Percentiles rank a stretch among this genome's conserved stretches.
These are phyloP conservation scores for Microtus oregoni DNA, from an alignment of 2,113 vertebrate species.

Conservation along the genomic window DNA sequence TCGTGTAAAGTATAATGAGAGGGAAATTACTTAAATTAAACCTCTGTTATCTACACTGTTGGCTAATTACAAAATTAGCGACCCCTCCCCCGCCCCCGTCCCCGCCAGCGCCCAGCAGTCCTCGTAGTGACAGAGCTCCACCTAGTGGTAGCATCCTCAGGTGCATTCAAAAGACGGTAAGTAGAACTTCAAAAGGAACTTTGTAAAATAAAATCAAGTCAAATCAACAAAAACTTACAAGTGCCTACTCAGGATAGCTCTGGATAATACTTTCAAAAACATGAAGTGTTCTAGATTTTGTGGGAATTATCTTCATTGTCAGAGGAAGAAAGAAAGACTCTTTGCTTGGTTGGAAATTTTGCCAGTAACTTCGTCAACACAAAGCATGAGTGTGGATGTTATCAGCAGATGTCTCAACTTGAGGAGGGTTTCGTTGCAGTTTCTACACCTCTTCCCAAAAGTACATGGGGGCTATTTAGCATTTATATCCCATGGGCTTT, in stretches of 20 bases:
- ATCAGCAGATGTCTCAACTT: neutral
- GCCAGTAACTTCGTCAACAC: neutral
- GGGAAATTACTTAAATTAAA: constrained; percentile 52
- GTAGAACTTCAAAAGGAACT: neutral
- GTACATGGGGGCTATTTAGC: constrained; percentile 63
- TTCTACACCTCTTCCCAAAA: constrained; percentile 46
- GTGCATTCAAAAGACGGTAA: neutral
- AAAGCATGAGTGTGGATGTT: neutral
- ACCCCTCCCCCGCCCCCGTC: too few species aligned
- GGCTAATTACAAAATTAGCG: constrained; percentile 48
- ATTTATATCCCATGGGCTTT: constrained; percentile 60
- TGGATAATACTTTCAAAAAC: neutral
- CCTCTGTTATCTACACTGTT: constrained; percentile 5
- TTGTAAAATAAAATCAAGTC: neutral
- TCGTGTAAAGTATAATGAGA: constrained; percentile 31
- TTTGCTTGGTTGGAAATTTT: neutral
- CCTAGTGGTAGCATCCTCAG: constrained; percentile 16
- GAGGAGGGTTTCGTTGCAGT: constrained; percentile 19
- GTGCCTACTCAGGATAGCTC: neutral
- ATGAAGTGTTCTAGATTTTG: neutral
- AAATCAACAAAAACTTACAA: constrained; percentile 22
- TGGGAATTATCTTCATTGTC: neutral
- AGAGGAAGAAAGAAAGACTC: neutral
- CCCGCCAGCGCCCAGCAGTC: fast-evolving
- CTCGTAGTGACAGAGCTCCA: constrained; percentile 11